Conservation (phyloP, 2,888 invertebrate species). For the Hetaerina titia region DNA sequence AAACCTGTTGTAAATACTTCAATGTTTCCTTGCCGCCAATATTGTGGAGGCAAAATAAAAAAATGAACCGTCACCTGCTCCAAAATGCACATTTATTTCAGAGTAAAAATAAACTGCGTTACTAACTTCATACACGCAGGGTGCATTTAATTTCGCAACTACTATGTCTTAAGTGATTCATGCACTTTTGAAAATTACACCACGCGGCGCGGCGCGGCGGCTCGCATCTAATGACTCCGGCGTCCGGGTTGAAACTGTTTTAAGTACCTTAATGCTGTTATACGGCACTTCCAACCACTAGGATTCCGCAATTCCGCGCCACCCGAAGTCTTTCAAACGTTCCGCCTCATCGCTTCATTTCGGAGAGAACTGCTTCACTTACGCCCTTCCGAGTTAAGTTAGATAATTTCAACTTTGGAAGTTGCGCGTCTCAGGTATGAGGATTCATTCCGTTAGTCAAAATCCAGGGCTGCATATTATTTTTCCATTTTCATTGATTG, state of each 20-base stretch:
- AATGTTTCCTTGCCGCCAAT: neutral
- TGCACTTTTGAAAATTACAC: conserved; percentile 3
- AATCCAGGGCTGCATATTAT: neutral
- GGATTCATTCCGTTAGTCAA: neutral
- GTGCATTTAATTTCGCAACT: neutral
- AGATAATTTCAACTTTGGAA: neutral
- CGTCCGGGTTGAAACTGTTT: neutral
- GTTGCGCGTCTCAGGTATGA: neutral
- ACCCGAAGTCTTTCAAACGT: neutral
- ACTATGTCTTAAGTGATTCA: neutral
- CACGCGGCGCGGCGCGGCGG: neutral
- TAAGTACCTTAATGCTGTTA: neutral
- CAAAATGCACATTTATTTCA: neutral
- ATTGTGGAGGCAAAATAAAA: neutral
- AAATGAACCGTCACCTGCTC: neutral
- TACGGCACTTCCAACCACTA: neutral
- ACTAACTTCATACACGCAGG: neutral
- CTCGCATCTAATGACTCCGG: neutral
- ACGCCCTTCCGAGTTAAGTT: neutral
- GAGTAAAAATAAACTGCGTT: neutral
- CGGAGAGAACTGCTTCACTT: neutral
- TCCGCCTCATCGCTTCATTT: neutral
- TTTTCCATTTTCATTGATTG: too few species aligned
- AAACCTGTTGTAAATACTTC: too few species aligned
- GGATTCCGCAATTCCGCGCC: neutral